phyloP scores from a whole-genome alignment of 2,888 invertebrate genomes.

The Anthrax anthrax region DNA sequence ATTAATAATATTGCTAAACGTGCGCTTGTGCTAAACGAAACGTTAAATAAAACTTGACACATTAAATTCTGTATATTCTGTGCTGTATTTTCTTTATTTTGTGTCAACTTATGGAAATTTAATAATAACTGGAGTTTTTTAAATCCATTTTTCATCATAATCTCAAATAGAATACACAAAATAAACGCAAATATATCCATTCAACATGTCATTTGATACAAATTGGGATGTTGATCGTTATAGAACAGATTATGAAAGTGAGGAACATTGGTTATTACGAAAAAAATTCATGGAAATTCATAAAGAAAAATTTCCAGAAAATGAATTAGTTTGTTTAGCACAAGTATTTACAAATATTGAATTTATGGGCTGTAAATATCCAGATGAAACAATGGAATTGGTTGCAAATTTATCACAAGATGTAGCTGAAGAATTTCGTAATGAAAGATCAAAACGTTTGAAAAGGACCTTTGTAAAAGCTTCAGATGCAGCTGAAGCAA shows the following conservation, averaged over 20 bases:
- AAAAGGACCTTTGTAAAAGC: constrained; percentile 64
- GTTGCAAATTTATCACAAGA: constrained; percentile 60
- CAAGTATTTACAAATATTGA: constrained; percentile 79
- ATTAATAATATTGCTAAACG: too few species aligned
- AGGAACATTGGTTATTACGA: constrained; percentile 80
- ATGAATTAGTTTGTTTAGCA: constrained; percentile 71
- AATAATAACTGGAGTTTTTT: too few species aligned
- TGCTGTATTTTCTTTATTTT: too few species aligned
- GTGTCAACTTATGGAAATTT: too few species aligned
- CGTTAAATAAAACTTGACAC: too few species aligned
- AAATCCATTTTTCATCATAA: too few species aligned
- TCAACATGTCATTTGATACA: constrained; percentile 10
- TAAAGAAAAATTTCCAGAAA: constrained; percentile 59
- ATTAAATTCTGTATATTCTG: too few species aligned
- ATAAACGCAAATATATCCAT: too few species aligned
- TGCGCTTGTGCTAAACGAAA: too few species aligned
- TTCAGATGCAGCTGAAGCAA: constrained; percentile 62
- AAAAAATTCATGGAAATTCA: constrained; percentile 66
- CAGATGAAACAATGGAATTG: constrained; percentile 62
- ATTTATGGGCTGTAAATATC: constrained; percentile 50
- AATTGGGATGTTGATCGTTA: constrained; percentile 64
- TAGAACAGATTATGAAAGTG: constrained; percentile 68
- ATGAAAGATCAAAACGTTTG: constrained; percentile 43
- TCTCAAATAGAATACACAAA: too few species aligned
- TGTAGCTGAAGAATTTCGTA: constrained; percentile 57